These are phyloP conservation scores for Daubentonia madagascariensis DNA, from an alignment of 2,113 vertebrate genomes.

Conservation along the genomic window DNA sequence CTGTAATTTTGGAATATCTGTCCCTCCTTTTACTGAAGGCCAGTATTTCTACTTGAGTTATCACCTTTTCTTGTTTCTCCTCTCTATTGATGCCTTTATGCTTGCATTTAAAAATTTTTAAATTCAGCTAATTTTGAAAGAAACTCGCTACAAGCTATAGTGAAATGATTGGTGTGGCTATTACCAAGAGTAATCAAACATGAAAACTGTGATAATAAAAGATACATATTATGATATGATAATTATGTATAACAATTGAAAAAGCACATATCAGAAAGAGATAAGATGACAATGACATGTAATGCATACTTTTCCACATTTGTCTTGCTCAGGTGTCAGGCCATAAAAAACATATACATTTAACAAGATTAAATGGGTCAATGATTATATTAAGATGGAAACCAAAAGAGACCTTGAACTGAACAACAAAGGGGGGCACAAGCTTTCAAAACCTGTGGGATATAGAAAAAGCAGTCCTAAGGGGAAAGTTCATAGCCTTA, in stretches of 20 bases:
- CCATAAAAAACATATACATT: neutral
- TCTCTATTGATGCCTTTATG: neutral
- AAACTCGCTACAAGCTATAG: neutral
- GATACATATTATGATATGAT: neutral
- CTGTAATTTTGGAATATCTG: neutral
- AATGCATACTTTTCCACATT: neutral
- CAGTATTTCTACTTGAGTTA: neutral
- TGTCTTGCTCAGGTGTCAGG: neutral
- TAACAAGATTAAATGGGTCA: too few species aligned
- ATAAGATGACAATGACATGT: neutral
- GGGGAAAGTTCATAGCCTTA: too few species aligned
- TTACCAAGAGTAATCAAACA: neutral
- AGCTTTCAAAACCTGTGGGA: too few species aligned
- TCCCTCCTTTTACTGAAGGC: neutral
- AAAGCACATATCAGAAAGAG: neutral
- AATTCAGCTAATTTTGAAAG: neutral
- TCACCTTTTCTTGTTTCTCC: neutral
- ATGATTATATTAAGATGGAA: too few species aligned
- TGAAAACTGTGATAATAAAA: neutral
- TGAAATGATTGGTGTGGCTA: neutral
- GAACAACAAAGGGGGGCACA: too few species aligned
- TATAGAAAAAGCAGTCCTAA: too few species aligned
- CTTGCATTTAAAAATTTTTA: neutral
- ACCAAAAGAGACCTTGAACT: too few species aligned
- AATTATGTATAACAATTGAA: neutral